A percentile compares a stretch with the other conserved stretches of the same genome.
These are phyloP conservation scores for Channa argus DNA, from an alignment of 2,113 vertebrate species.

Conservation along the genomic window DNA sequence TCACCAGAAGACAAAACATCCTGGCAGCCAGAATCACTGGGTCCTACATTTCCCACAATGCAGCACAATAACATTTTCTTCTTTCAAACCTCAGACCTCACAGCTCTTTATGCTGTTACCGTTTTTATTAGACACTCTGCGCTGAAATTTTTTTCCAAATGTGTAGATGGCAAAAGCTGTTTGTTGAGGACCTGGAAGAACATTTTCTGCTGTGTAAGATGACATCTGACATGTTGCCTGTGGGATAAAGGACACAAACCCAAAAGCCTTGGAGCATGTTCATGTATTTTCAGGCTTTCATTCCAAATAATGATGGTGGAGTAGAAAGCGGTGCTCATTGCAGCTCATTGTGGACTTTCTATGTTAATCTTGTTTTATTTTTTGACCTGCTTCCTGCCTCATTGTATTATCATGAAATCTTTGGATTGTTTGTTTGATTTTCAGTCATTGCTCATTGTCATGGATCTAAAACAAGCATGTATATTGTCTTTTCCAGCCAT, in stretches of 20 bases:
- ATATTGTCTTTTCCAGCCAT: no score
- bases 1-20: no score
- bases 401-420: no score
- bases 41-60: not conserved
- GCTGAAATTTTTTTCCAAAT: conserved; percentile 34
- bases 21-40: no score
- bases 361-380: no score
- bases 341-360: no score
- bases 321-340: not conserved
- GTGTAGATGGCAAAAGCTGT: conserved; percentile 86
- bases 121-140: no score
- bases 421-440: no score
- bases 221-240: conserved; percentile 35
- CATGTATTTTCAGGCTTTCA: not conserved
- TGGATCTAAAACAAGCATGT: no score
- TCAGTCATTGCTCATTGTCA: no score
- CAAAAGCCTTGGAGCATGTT: not conserved
- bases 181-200: conserved; percentile 60
- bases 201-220: conserved; percentile 59
- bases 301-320: not conserved
- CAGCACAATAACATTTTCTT: not conserved
- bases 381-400: no score
- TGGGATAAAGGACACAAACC: not conserved
- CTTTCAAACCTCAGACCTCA: not conserved
- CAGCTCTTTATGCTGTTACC: no score